Base-by-base conservation (phyloP, 2,113 vertebrate species). In the Silurus asotus region DNA sequence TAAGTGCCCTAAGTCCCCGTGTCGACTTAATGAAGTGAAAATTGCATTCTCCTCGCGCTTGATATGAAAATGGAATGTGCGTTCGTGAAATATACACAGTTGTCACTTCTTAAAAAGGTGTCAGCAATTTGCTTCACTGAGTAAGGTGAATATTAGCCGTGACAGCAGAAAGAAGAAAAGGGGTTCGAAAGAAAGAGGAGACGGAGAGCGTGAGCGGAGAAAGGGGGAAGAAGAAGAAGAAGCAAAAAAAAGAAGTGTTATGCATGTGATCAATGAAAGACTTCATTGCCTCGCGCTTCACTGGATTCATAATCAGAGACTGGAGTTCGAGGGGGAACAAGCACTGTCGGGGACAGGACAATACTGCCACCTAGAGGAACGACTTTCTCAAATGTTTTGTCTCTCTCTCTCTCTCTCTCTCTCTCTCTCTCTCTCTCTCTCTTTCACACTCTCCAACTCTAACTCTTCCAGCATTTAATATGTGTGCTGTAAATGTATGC, bases 1-100 rank as follows among this genome's bases (percentile, higher is more conserved):
- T 91, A 95, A 95, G 94, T 96, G 94, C 93, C 94, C 93, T 93
- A 88, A 93, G 95, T 94, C 81, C 94, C 95, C 95, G 96, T 95
- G 95, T 96, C 95, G 96, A 96, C 96, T 96, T 96, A 97, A 97
- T 96, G 95, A 97, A 97, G 96, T 97, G 96, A 97, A 97, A 97
- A 97, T 97, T 97, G 96, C 96, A 97, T 97, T 97, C 96, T 97
- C 96, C 94, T 96, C 96, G 96, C 95, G 95, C 96, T 96, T 96
- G 96, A 96, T 95, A 97, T 96, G 96, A 97, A 97, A 97, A 97
- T 97, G 96, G 96, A 97, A 91, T 96, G 96, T 96, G 95, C 96
- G 95, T 95, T 96, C 96, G 96, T 96, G 96, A 96, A 96, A 96
- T 96, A 96, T 96, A 96, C 96, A 96, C 95, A 96, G 95, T 97